Percentiles rank a stretch among this genome's conserved stretches.
These are phyloP conservation scores for Cyanistes caeruleus DNA, from an alignment of 2,113 vertebrate genomes.

Conservation along the genomic window DNA sequence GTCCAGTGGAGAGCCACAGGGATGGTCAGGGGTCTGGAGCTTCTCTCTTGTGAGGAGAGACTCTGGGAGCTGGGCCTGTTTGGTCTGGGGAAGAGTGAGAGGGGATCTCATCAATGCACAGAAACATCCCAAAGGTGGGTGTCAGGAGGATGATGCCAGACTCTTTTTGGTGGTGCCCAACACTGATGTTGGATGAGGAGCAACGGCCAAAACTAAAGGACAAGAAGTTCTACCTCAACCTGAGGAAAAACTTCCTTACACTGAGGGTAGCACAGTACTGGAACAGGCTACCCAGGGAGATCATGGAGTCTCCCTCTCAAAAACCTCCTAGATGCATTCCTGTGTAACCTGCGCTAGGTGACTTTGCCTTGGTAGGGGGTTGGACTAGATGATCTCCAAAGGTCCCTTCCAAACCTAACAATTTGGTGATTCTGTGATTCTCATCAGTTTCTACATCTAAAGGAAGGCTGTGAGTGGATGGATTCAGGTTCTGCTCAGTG, in stretches of 20 bases:
- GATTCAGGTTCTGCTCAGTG: not conserved
- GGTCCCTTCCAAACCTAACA: not conserved
- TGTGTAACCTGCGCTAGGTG: not conserved
- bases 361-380: not conserved
- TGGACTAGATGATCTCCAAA: not conserved
- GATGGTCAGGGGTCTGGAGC: not conserved
- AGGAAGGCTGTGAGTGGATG: not conserved
- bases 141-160: not conserved
- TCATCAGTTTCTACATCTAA: not conserved
- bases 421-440: not conserved
- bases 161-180: not conserved
- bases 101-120: not conserved
- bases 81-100: not conserved
- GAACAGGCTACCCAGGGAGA: not conserved
- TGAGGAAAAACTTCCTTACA: not conserved
- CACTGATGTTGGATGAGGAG: not conserved
- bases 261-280: not conserved
- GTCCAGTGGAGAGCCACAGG: not conserved
- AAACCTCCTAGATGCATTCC: not conserved
- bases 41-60: not conserved
- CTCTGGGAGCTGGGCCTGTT: not conserved
- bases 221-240: not conserved
- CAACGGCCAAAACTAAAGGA: not conserved
- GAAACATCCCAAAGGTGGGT: not conserved
- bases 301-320: fast-evolving